A percentile compares a stretch with the other conserved stretches of the same genome.
phyloP scores from a whole-genome alignment of 2,113 vertebrate species.

The Willisornis vidua region DNA sequence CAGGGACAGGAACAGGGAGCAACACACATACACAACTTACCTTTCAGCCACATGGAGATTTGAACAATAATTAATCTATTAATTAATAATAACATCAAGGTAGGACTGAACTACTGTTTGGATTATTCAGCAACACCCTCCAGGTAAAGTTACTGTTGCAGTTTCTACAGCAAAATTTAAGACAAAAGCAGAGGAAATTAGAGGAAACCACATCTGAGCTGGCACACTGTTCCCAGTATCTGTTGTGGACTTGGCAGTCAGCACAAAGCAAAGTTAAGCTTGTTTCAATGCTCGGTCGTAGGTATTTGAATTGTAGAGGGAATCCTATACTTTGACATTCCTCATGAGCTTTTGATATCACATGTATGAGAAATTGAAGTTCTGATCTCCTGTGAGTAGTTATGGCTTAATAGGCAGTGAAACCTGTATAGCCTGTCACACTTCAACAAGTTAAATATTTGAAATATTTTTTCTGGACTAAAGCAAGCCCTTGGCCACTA shows the following conservation, averaged over 20 bases:
- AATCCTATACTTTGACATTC: not conserved
- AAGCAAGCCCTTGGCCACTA: not conserved
- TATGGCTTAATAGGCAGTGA: not conserved
- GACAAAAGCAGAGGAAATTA: not conserved
- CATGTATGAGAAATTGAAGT: not conserved
- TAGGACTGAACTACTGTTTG: not conserved
- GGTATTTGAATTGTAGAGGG: not conserved
- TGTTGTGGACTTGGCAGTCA: not conserved
- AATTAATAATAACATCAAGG: not conserved
- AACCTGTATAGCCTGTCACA: not conserved
- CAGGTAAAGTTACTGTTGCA: not conserved
- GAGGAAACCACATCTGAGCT: not conserved
- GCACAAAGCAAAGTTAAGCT: not conserved
- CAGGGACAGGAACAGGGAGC: not conserved
- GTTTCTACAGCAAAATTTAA: not conserved
- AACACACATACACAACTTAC: not conserved
- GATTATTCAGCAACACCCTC: not conserved
- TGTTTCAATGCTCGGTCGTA: not conserved
- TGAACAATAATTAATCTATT: not conserved
- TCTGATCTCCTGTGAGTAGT: not conserved
- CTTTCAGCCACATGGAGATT: not conserved
- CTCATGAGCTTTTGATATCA: not conserved
- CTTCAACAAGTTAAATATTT: not conserved
- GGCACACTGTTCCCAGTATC: not conserved
- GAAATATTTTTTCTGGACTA: not conserved